Conservation (phyloP, 2,888 invertebrate genomes). For the Mythimna albipuncta region DNA sequence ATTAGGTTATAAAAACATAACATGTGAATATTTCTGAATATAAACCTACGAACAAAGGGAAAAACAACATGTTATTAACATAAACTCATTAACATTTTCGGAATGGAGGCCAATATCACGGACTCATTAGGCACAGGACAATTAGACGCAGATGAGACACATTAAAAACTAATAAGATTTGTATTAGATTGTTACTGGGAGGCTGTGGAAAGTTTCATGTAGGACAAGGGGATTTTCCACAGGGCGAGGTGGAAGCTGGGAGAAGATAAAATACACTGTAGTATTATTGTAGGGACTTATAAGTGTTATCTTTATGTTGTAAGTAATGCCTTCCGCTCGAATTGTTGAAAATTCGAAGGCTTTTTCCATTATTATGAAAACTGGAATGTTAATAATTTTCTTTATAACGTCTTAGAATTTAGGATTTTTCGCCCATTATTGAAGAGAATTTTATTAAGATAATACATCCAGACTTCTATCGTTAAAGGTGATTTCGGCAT, state of each 20-base stretch:
- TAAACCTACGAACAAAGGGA: conserved; percentile 6
- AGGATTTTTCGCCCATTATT: too few species aligned
- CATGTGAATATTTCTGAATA: neutral
- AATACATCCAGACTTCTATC: too few species aligned
- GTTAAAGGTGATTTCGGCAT: too few species aligned
- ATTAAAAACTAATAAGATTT: conserved; percentile 55
- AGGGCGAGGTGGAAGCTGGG: neutral
- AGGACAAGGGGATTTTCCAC: conserved; percentile 23
- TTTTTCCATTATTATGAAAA: too few species aligned
- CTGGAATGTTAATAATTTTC: too few species aligned
- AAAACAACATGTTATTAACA: conserved; percentile 32
- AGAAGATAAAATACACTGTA: neutral
- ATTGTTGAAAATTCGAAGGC: neutral
- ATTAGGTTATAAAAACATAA: neutral
- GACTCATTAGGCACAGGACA: conserved; percentile 39
- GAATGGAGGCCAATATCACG: conserved; percentile 38
- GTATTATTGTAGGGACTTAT: neutral
- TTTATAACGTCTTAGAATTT: too few species aligned
- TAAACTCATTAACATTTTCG: conserved; percentile 3
- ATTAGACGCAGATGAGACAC: conserved; percentile 43
- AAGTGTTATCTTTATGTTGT: neutral
- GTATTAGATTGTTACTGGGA: conserved; percentile 16
- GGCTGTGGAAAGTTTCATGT: conserved; percentile 23
- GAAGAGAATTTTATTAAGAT: too few species aligned
- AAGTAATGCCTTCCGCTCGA: neutral